Evolutionary conservation across 2,797 vertebrate species (phyloP).

Genomic region (Anguilla megastoma): DNA sequence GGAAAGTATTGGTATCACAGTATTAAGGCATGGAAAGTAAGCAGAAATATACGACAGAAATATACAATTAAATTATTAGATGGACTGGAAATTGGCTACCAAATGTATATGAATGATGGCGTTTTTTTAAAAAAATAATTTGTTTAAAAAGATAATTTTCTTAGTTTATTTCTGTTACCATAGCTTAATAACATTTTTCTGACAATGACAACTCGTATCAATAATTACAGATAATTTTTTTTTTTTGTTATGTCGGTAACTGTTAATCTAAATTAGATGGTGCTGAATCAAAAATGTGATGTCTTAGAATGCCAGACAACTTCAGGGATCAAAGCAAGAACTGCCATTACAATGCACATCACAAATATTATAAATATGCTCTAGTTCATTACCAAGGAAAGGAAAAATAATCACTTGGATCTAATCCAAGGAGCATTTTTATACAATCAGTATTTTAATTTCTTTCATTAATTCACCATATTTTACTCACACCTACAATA

Average conservation of each 20-base stretch:
- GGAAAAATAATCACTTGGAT: not conserved
- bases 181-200: conserved; percentile 17
- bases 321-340: conserved; percentile 31
- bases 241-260: conserved; percentile 31
- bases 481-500: not conserved
- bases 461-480: not conserved
- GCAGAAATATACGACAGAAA: not conserved
- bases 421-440: not conserved
- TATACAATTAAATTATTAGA: conserved; percentile 15
- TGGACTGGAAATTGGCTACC: not conserved
- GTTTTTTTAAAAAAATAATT: conserved; percentile 7
- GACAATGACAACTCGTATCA: conserved; percentile 56
- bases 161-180: not conserved
- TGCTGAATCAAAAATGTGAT: conserved; percentile 42
- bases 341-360: conserved; percentile 22
- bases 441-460: not conserved
- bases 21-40: conserved; percentile 1
- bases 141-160: not conserved
- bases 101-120: conserved; percentile 23
- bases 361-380: conserved; percentile 22
- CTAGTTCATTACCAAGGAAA: not conserved
- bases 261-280: conserved; percentile 50
- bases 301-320: conserved; percentile 35
- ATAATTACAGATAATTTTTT: conserved; percentile 42
- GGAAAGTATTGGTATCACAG: conserved; percentile 6